Base-by-base conservation (phyloP, 1,140 invertebrate species). In the Chrysomallon squamiferum region DNA sequence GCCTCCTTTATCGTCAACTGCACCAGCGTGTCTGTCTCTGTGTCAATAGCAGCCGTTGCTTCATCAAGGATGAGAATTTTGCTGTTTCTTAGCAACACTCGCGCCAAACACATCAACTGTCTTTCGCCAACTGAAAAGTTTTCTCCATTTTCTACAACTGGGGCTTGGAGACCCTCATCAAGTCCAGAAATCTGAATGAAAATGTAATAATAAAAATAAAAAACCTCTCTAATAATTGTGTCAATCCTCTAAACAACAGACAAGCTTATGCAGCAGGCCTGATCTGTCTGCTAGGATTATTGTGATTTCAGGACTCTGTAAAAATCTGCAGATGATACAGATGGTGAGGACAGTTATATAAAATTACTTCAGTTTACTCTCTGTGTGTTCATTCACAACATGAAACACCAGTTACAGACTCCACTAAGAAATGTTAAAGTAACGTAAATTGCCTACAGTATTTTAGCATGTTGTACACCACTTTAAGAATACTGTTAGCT, bases 11-110 rank as follows among this genome's bases (percentile, higher is more conserved):
- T 78, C 1, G 79, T 82, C 20, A 70, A 62, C 61, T 87, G 86
- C 18, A 87, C 79, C 7, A 87, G 74, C 15, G 78, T 59, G 69
- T 87, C 87, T 25, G 87, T 87, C 68, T 86, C 84, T 59, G 85
- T 76, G 69, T 96, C 94, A 18, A 96, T 92, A 73, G 94, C 93
- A 41, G 93, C 93, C 0, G 94, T 95, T 2, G 94, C 94, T 83
- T 96, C 94, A 83, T 95, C 93, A 76, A 96, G 85, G 18, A 95
- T 88, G 0, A 95, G 84, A 61, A 96, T 79, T 86, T 86, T 84
- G 64, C 83, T 87, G 30, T 85, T 78, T 25, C 85, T 67, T 2
- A 87, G 75, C 11, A 87, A 66, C 25, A 85, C 86, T 66, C 86
- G 69, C 2, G 85, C 86, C 63, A 87, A 69, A 69, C 85, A 87